Conservation (phyloP, 1,140 invertebrate species). For the Brachionus calyciflorus region DNA sequence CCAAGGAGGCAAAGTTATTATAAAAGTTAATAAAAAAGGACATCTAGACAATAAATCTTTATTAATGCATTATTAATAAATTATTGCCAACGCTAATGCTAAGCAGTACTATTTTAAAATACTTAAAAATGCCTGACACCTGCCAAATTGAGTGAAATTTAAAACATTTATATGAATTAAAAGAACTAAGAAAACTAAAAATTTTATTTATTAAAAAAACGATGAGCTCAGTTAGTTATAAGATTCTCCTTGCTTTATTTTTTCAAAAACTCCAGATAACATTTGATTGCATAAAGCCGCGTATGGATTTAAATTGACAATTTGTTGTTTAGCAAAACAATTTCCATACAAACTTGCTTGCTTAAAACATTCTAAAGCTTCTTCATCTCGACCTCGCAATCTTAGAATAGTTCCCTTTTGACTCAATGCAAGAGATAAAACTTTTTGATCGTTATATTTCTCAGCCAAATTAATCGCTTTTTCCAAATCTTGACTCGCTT, state of each 20-base stretch:
- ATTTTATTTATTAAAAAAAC: no score
- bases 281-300: slow-evolving; percentile 82
- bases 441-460: slow-evolving; percentile 64
- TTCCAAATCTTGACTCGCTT: slow-evolving; percentile 72
- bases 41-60: no score
- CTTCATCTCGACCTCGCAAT: slow-evolving; percentile 61
- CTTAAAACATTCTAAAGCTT: slow-evolving; percentile 66
- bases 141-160: no score
- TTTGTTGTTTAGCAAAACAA: slow-evolving; percentile 74
- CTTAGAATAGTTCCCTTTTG: slow-evolving; percentile 73
- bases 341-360: slow-evolving; percentile 72
- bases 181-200: no score
- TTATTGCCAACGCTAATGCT: no score
- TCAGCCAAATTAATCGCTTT: slow-evolving; percentile 69
- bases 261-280: slow-evolving; percentile 70
- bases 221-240: no score
- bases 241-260: slow-evolving; percentile 68
- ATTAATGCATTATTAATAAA: no score
- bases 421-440: slow-evolving; percentile 72
- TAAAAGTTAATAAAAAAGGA: no score
- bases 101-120: no score
- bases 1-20: no score
- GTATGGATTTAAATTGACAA: slow-evolving; percentile 60
- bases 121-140: no score
- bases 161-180: no score